Base-by-base conservation (phyloP, 2,797 vertebrate species). In the Phylloscopus collybita region DNA sequence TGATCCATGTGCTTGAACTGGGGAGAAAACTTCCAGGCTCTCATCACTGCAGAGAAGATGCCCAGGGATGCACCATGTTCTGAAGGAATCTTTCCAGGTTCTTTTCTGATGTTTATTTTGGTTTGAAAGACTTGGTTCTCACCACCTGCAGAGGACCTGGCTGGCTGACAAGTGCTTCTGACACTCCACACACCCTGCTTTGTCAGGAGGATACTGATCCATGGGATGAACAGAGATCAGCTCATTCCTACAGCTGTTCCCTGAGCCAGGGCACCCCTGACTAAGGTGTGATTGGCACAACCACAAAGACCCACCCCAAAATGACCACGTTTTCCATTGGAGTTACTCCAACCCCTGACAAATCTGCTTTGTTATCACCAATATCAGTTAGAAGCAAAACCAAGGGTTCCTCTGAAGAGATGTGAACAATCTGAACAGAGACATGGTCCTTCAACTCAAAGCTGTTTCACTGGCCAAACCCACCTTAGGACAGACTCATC, bases 51-150 rank as follows among this genome's bases (percentile, higher is more conserved):
- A 50, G 16, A 30, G 29, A 17, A 40, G 69, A 18, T 1, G 9
- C n/a, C 11, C 2, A 16, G 16, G 49, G n/a, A 69, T 13, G 38
- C 12, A 44, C 17, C 60, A 14, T 0, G 0, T 18, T 30, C 69
- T 36, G 3, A 71, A 62, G 25, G 45, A 44, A 57, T 21, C 45
- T 36, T 45, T 8, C 38, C 16, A 27, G 13, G 6, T 81, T 74
- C 32, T 69, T 32, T 30, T 38, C 73, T 67, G n/a, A 18, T 54
- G 26, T 67, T 70, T 62, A 5, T 49, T 92, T 66, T 76, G 30
- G 16, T 62, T 70, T 44, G 44, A 56, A 91, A 40, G 32, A 42
- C 25, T 71, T 44, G 13, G 11, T 53, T 78, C 38, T 71, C 80
- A 47, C 14, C 40, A 65, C 26, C 34, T 79, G 34, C 65, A 86